Evolutionary conservation across 2,888 invertebrate species (phyloP), one percentile per base, ranked within the genome.

Genomic region (Watsonalla binaria): DNA sequence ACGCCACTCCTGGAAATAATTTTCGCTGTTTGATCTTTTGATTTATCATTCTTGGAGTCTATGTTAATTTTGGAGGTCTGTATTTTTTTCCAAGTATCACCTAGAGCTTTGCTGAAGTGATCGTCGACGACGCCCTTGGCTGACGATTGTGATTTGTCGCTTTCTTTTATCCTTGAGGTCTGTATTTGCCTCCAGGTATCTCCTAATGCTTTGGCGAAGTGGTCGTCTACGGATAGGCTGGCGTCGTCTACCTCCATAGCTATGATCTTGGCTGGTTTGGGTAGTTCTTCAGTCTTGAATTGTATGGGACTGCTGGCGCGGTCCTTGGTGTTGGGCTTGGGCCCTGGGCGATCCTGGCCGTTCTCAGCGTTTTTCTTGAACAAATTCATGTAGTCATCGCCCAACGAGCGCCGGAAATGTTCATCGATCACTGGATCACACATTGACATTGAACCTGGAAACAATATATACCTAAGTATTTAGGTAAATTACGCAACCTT

Each of bases 351-450:
- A 5, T 42, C 42, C 47, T 66, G 74, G 2, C 66, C 59, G 39
- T 63, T 69, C 55, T 85, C 88, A 39, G 80, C 65, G 74, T 92
- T 92, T 70, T 93, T 93, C 68, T 92, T 92, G 79, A 94, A 94
- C 51, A 95, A 85, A 58, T 92, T 92, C 83, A 94, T 93, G 87
- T 95, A 95, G 78, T 96, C 94, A 66, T 95, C 94, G 55, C 98
- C 98, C 60, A 98, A 92, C 0, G 98, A 98, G 59, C 98, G 94
- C 54, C 98, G 93, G 88, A 98, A 98, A 86, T 98, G 98, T 80
- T 98, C 98, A 86, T 98, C 98, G 74, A 98, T 97, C 54, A 96
- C 96, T 9, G 96, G 96, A 84, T 97, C 97, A 84, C 96, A 95
- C 92, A 94, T 94, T 11, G 94, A 94, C 79, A 94, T 93, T 45